Evolutionary conservation across 2,113 vertebrate genomes (phyloP).

Genomic region (Hymenochirus boettgeri): DNA sequence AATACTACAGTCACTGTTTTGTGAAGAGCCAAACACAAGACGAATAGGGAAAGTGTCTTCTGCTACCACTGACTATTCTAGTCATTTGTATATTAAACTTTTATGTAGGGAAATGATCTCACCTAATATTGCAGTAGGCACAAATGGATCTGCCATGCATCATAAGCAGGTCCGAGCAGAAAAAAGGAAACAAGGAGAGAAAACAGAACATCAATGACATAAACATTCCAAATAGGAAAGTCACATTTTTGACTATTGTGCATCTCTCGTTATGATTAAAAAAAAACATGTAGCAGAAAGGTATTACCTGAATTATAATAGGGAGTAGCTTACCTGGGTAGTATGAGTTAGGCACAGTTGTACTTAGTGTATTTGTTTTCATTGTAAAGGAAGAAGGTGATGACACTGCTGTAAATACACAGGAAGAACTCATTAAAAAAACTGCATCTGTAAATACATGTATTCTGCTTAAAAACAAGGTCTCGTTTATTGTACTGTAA

Average conservation of each 20-base stretch:
- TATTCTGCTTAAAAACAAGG: too few relatives aligned
- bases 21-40: constrained; percentile 41
- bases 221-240: too few relatives aligned
- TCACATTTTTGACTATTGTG: neutral
- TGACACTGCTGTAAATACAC: constrained; percentile 74
- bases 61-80: constrained; percentile 49
- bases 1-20: constrained; percentile 39
- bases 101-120: constrained; percentile 78
- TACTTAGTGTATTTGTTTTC: constrained; percentile 90
- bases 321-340: constrained; percentile 84
- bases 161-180: constrained; percentile 79
- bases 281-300: neutral
- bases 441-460: too few relatives aligned
- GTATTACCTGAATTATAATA: neutral
- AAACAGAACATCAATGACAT: constrained; percentile 51
- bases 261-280: neutral
- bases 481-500: too few relatives aligned
- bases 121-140: constrained; percentile 99
- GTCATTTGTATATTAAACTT: constrained; percentile 58
- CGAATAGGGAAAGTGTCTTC: constrained; percentile 33
- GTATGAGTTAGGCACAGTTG: constrained; percentile 88
- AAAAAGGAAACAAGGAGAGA: constrained; percentile 76
- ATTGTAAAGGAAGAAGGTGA: constrained; percentile 94
- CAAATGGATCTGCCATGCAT: constrained; percentile 95
- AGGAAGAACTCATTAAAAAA: too few relatives aligned